These are phyloP conservation scores for Tineola bisselliella DNA, from an alignment of 2,888 invertebrate species.

Conservation along the genomic window DNA sequence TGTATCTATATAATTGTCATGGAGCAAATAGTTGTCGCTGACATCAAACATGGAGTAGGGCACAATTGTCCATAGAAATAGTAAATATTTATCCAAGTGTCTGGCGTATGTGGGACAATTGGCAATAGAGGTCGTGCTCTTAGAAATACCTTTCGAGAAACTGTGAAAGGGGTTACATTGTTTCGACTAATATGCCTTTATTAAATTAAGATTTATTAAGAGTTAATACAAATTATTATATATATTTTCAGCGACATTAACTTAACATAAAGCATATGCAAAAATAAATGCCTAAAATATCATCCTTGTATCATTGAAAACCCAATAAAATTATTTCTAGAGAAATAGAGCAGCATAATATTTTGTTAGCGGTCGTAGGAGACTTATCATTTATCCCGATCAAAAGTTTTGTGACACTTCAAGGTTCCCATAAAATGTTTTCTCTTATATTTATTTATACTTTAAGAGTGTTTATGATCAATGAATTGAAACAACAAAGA, in stretches of 20 bases:
- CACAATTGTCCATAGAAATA: constrained; percentile 24
- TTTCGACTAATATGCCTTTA: too few relatives aligned
- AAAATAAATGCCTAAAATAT: too few relatives aligned
- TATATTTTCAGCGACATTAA: too few relatives aligned
- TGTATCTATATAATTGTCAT: not conserved
- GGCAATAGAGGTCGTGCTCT: constrained; percentile 27
- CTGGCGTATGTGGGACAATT: constrained; percentile 37
- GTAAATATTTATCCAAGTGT: constrained; percentile 24
- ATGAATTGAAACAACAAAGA: not conserved
- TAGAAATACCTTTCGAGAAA: not conserved
- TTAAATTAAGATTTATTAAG: too few relatives aligned
- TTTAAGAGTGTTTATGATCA: not conserved
- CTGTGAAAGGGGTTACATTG: not conserved
- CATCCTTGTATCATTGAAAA: not conserved
- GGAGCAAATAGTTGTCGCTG: not conserved
- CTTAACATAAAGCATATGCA: too few relatives aligned
- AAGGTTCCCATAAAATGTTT: constrained; percentile 1
- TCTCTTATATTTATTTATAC: not conserved
- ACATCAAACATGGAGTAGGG: constrained; percentile 17
- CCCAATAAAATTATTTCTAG: not conserved
- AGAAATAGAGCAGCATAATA: not conserved
- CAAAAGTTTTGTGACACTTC: not conserved
- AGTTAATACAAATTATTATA: too few relatives aligned
- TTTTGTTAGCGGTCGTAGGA: not conserved
- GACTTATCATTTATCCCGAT: not conserved